Evolutionary conservation across 2,888 invertebrate genomes (phyloP).

Genomic region (Polylopha cassiicola): DNA sequence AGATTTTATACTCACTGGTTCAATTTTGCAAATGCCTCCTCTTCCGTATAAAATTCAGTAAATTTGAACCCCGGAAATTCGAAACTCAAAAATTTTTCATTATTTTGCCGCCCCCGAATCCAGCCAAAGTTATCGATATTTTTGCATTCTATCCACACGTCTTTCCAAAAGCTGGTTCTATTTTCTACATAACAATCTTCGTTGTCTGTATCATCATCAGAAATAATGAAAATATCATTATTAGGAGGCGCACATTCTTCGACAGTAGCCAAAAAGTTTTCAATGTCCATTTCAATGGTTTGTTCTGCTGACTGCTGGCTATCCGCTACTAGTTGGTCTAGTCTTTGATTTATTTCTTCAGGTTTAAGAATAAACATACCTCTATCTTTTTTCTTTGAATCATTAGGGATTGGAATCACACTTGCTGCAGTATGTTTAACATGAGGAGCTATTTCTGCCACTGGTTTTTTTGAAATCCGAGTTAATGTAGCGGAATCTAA

Average conservation of each 20-base stretch:
- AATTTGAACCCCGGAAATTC: constrained; percentile 57
- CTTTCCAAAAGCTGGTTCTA: constrained; percentile 23
- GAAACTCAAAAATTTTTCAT: constrained; percentile 43
- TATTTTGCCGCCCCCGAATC: constrained; percentile 44
- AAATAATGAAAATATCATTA: constrained; percentile 32
- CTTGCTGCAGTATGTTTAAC: constrained; percentile 40
- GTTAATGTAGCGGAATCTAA: background rate
- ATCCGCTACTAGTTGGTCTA: constrained; percentile 11
- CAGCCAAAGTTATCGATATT: constrained; percentile 49
- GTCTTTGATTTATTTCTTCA: constrained; percentile 63
- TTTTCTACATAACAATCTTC: constrained; percentile 26
- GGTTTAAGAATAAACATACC: constrained; percentile 64
- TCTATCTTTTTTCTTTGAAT: constrained; percentile 31
- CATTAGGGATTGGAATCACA: constrained; percentile 16
- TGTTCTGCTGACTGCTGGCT: constrained; percentile 9
- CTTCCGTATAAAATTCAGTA: constrained; percentile 46
- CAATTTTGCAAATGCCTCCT: constrained; percentile 51
- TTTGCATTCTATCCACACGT: constrained; percentile 51
- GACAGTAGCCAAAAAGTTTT: constrained; percentile 42
- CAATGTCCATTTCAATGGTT: constrained; percentile 38
- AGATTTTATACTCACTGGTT: constrained; percentile 61
- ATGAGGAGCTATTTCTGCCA: constrained; percentile 43
- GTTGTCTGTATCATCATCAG: constrained; percentile 35
- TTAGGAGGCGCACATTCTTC: constrained; percentile 29
- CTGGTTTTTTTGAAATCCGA: constrained; percentile 30